A percentile compares a stretch with the other conserved stretches of the same genome.
These are phyloP conservation scores for Haemorhous mexicanus DNA, from an alignment of 2,113 vertebrate genomes.

Conservation along the genomic window DNA sequence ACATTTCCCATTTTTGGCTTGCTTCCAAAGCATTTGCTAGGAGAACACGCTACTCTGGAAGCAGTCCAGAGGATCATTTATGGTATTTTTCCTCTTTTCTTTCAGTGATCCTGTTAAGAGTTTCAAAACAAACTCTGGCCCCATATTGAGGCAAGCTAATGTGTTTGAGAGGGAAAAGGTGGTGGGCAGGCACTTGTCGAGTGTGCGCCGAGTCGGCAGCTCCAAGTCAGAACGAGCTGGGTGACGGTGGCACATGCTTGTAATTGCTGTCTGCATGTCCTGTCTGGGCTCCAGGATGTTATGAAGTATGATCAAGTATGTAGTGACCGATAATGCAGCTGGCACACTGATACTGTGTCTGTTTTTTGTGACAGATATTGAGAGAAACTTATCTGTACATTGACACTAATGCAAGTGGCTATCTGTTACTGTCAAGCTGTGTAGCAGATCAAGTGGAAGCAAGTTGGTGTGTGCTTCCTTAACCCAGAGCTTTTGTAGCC, in stretches of 20 bases:
- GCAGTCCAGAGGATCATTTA: constrained; percentile 71
- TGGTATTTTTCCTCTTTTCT: constrained; percentile 69
- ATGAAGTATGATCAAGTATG: constrained; percentile 46
- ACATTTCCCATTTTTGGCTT: constrained; percentile 71
- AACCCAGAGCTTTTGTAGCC: constrained; percentile 32
- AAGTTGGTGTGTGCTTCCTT: constrained; percentile 31
- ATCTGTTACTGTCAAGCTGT: constrained; percentile 63
- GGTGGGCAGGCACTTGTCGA: neutral
- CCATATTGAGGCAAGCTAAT: constrained; percentile 57
- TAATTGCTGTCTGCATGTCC: neutral
- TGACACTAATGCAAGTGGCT: constrained; percentile 56
- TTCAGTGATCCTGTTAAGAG: constrained; percentile 76
- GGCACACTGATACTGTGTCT: neutral
- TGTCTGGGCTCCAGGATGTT: constrained; percentile 3
- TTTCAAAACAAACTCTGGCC: constrained; percentile 79
- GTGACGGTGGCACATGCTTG: neutral
- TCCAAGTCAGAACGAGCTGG: neutral
- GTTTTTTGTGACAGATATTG: constrained; percentile 54
- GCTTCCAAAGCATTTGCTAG: constrained; percentile 74
- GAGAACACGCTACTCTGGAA: constrained; percentile 73
- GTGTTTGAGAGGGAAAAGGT: constrained; percentile 26
- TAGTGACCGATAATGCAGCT: constrained; percentile 32
- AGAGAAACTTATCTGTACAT: constrained; percentile 56
- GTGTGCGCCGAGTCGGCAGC: neutral
- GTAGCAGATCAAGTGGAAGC: constrained; percentile 49